Evolutionary conservation across 2,113 vertebrate species (phyloP).

Genomic region (Formicarius rufipectus): DNA sequence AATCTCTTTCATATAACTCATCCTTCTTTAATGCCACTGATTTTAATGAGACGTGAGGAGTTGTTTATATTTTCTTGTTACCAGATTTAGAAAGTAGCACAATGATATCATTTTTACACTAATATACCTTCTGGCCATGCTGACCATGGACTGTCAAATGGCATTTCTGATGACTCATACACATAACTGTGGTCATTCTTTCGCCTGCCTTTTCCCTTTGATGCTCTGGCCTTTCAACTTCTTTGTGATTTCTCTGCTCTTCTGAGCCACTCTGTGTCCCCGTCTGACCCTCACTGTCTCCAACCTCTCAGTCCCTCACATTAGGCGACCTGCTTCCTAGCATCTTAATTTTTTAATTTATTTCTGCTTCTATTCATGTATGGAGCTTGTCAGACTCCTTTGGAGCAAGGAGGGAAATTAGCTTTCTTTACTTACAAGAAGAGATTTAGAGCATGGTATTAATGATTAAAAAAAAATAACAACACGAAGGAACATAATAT

Average conservation of each 20-base stretch:
- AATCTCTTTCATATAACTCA: not conserved
- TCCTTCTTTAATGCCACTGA: not conserved
- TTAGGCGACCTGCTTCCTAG: not conserved
- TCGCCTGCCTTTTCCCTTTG: not conserved
- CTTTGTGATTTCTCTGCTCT: not conserved
- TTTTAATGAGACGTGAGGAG: not conserved
- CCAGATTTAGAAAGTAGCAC: not conserved
- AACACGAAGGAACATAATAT: not conserved
- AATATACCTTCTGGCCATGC: not conserved
- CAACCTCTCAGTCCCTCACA: not conserved
- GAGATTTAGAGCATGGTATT: not conserved
- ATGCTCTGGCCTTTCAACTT: conserved; percentile 12
- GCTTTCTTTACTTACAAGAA: not conserved
- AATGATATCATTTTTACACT: not conserved
- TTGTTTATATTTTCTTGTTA: not conserved
- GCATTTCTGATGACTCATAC: not conserved
- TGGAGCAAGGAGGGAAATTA: not conserved
- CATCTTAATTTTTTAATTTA: not conserved
- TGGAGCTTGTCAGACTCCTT: not conserved
- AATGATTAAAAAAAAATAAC: not conserved
- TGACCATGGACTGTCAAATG: not conserved
- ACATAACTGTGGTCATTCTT: not conserved
- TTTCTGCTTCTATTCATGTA: not conserved
- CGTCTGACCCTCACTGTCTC: not conserved
- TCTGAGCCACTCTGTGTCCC: not conserved